phyloP scores from a whole-genome alignment of 2,113 vertebrate genomes.

The Meleagris gallopavo region DNA sequence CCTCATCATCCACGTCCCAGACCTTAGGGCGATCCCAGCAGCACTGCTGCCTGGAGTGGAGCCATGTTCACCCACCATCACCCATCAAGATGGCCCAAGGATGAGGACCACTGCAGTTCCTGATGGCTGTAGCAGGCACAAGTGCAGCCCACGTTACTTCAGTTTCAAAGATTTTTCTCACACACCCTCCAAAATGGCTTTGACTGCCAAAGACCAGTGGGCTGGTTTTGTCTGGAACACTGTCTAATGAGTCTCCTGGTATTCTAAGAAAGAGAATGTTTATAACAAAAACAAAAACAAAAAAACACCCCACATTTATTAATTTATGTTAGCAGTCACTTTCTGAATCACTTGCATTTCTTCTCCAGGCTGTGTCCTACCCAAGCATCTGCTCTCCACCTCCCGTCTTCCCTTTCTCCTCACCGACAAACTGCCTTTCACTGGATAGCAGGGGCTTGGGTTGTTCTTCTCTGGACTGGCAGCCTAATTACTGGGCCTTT shows the following conservation, averaged over 20 bases:
- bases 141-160: background rate
- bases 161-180: background rate
- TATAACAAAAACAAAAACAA: background rate
- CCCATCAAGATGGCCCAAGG: fast-evolving
- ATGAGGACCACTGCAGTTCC: background rate
- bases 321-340: background rate
- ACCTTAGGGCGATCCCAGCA: background rate
- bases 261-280: constrained; percentile 41
- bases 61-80: fast-evolving
- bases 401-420: background rate
- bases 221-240: constrained; percentile 31
- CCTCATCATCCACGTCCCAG: background rate
- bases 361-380: background rate
- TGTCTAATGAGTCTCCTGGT: constrained; percentile 36
- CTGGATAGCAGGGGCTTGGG: background rate
- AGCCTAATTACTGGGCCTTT: background rate
- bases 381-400: constrained; percentile 28
- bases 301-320: background rate
- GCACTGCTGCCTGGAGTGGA: background rate
- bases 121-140: background rate
- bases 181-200: background rate
- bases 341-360: constrained; percentile 41
- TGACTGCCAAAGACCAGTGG: background rate
- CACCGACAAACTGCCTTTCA: fast-evolving
- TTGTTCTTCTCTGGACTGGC: background rate